Conservation (phyloP, 2,888 invertebrate genomes). For the Leptopilina drosophilae region DNA sequence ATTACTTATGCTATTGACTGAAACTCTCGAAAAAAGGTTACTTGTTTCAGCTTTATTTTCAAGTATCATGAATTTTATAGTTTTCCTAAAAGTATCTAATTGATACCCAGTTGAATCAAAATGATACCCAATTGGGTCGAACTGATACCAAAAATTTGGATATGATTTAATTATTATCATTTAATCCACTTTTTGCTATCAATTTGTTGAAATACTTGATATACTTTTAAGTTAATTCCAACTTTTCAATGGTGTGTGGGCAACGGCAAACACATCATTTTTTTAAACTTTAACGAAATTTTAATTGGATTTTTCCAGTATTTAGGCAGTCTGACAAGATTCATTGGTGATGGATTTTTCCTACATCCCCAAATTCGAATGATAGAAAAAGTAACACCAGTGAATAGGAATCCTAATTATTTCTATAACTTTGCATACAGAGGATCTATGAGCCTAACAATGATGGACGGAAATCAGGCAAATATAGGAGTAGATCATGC, state of each 20-base stretch:
- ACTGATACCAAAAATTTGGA: no score
- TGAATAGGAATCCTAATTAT: background rate
- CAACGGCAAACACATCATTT: no score
- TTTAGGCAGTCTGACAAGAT: background rate
- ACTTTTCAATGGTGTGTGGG: background rate
- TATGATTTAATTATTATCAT: no score
- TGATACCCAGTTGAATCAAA: no score
- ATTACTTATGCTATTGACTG: no score
- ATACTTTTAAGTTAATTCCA: background rate
- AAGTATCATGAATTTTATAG: no score
- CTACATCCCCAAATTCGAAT: background rate
- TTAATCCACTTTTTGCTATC: no score
- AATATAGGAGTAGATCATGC: background rate
- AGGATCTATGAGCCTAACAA: background rate
- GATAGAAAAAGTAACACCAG: conserved; percentile 4
- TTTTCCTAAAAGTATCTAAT: no score
- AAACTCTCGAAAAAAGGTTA: no score
- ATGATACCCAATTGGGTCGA: no score
- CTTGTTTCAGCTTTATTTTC: no score
- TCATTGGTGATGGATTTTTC: conserved; percentile 4
- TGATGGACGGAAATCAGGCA: background rate
- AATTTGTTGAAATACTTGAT: no score
- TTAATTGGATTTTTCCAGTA: background rate
- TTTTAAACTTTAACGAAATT: background rate
- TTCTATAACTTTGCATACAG: conserved; percentile 27